These are phyloP conservation scores for Microtus pennsylvanicus DNA, from an alignment of 2,113 vertebrate genomes.

Conservation along the genomic window DNA sequence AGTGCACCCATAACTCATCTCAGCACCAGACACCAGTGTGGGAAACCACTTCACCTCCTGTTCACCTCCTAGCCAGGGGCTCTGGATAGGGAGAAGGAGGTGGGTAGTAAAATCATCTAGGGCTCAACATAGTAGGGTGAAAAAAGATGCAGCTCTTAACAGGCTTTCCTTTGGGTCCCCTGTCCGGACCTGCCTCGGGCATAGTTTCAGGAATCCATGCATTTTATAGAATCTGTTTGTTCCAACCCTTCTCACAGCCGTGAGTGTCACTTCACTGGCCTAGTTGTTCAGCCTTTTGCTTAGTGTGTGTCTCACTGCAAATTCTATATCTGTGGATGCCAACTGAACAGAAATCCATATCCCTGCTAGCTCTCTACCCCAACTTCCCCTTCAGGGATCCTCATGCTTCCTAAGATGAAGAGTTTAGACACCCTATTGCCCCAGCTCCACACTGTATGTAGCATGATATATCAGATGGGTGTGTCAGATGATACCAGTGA, in stretches of 20 bases:
- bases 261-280: not conserved
- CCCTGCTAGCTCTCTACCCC: not conserved
- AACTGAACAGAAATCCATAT: not conserved
- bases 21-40: not conserved
- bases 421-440: not conserved
- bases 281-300: not conserved
- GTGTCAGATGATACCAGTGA: not conserved
- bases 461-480: not conserved
- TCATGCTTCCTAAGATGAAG: not conserved
- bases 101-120: not conserved
- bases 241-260: not conserved
- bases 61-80: not conserved
- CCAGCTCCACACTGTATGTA: not conserved
- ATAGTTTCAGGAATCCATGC: not conserved
- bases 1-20: conserved; percentile 66
- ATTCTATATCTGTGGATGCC: not conserved
- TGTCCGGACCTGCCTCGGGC: not conserved
- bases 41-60: not conserved
- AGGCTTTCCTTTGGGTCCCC: not conserved
- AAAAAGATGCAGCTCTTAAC: not conserved
- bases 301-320: not conserved
- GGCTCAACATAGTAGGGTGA: not conserved
- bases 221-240: not conserved
- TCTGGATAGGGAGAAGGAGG: accelerated
- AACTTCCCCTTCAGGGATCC: not conserved